Conservation (phyloP, 2,888 invertebrate species). For the Dendrolimus houi region DNA sequence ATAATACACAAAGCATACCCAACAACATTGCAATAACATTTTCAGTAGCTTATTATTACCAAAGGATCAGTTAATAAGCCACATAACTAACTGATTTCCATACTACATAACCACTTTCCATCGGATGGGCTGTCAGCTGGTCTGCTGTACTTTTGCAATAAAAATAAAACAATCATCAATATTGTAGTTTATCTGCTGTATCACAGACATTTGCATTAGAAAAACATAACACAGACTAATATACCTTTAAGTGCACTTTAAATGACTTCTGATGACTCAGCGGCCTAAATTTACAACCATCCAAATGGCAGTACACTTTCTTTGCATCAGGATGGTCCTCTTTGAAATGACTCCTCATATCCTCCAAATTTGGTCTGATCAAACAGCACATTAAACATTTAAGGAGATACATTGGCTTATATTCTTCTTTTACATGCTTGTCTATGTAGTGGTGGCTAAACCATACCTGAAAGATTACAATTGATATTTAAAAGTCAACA, state of each 20-base stretch:
- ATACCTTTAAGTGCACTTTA: conserved; percentile 60
- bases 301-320: conserved; percentile 56
- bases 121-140: too few relatives aligned
- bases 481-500: too few relatives aligned
- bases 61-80: too few relatives aligned
- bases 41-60: too few relatives aligned
- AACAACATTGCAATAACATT: too few relatives aligned
- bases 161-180: too few relatives aligned
- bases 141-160: too few relatives aligned
- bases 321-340: conserved; percentile 47
- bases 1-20: too few relatives aligned
- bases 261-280: conserved; percentile 61
- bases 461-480: conserved; percentile 43
- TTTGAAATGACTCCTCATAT: conserved; percentile 53
- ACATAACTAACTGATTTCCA: too few relatives aligned
- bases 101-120: too few relatives aligned
- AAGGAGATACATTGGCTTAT: conserved; percentile 32
- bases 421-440: conserved; percentile 30
- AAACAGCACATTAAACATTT: conserved; percentile 59
- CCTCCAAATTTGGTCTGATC: conserved; percentile 38
- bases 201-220: too few relatives aligned
- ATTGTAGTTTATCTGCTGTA: too few relatives aligned
- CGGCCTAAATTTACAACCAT: conserved; percentile 52
- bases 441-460: conserved; percentile 52
- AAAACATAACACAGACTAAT: conserved; percentile 1